A percentile compares a stretch with the other conserved stretches of the same genome.
Evolutionary conservation across 2,113 vertebrate genomes (phyloP).

Genomic region (Mustela nigripes): DNA sequence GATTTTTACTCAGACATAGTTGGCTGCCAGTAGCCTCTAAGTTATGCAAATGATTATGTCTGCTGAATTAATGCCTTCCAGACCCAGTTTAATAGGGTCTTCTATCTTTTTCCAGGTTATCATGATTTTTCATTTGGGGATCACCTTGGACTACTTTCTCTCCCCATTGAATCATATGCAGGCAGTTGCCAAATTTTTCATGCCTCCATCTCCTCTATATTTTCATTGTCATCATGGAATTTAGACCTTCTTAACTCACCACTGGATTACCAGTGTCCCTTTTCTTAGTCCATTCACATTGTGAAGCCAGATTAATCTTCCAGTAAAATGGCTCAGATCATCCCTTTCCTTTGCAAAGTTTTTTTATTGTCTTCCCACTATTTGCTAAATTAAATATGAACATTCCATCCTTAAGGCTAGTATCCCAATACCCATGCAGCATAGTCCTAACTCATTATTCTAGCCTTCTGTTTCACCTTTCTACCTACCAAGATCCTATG

Average conservation of each 20-base stretch:
- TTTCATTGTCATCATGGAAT: constrained; percentile 44
- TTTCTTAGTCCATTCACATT: background rate
- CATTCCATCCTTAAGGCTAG: background rate
- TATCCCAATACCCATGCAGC: background rate
- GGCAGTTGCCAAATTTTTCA: constrained; percentile 41
- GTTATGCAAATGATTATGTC: constrained; percentile 42
- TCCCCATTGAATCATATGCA: background rate
- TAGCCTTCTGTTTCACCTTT: background rate
- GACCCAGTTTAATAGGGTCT: background rate
- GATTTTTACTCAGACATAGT: constrained; percentile 32
- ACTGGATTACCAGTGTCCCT: background rate
- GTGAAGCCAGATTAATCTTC: constrained; percentile 41
- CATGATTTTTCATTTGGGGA: constrained; percentile 50
- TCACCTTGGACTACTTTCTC: background rate
- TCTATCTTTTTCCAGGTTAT: constrained; percentile 35
- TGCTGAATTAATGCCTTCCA: constrained; percentile 55
- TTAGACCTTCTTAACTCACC: constrained; percentile 17
- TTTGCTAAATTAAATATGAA: constrained; percentile 47
- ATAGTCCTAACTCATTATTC: constrained; percentile 24
- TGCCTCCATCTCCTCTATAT: background rate
- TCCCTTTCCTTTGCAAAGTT: constrained; percentile 61
- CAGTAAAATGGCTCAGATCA: constrained; percentile 4
- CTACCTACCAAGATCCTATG: background rate
- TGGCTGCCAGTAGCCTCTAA: constrained; percentile 48
- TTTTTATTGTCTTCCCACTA: constrained; percentile 79